These are phyloP conservation scores for Beroe ovata DNA, from an alignment of 37 sponge, comb jelly and placozoan species.

Conservation along the genomic window DNA sequence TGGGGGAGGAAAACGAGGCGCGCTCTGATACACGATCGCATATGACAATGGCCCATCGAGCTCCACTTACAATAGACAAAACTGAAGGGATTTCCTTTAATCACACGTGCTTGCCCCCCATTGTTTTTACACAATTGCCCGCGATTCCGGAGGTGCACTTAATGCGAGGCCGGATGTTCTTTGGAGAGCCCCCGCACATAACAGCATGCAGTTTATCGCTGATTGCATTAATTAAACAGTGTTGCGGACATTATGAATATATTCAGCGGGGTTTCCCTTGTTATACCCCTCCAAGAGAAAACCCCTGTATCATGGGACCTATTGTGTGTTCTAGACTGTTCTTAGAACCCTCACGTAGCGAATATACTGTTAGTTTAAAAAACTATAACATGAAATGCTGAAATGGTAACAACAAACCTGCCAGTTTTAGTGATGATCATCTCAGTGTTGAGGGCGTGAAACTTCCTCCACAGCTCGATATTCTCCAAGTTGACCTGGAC, in stretches of 20 bases:
- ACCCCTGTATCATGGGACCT: too few species aligned
- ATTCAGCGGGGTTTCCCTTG: neutral
- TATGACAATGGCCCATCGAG: neutral
- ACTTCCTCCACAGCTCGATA: constrained; percentile 86
- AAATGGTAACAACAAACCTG: constrained; percentile 68
- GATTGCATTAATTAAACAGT: constrained; percentile 54
- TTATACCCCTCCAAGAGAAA: too few species aligned
- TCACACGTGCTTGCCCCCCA: neutral
- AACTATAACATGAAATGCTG: too few species aligned
- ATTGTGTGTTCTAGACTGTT: too few species aligned
- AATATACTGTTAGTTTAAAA: too few species aligned
- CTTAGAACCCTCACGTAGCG: too few species aligned
- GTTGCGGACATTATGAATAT: constrained; percentile 19
- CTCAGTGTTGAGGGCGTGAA: constrained; percentile 86
- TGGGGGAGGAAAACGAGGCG: too few species aligned
- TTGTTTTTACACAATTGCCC: neutral
- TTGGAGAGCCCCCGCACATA: too few species aligned
- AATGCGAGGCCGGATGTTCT: neutral
- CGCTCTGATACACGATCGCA: too few species aligned
- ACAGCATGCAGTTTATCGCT: neutral
- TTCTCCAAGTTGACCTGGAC: constrained; percentile 79
- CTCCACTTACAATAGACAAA: too few species aligned
- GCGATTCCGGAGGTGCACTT: neutral
- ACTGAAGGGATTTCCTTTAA: neutral
- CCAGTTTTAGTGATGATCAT: constrained; percentile 97